These are phyloP conservation scores for Maccullochella peelii DNA, from an alignment of 2,113 vertebrate genomes.

Conservation along the genomic window DNA sequence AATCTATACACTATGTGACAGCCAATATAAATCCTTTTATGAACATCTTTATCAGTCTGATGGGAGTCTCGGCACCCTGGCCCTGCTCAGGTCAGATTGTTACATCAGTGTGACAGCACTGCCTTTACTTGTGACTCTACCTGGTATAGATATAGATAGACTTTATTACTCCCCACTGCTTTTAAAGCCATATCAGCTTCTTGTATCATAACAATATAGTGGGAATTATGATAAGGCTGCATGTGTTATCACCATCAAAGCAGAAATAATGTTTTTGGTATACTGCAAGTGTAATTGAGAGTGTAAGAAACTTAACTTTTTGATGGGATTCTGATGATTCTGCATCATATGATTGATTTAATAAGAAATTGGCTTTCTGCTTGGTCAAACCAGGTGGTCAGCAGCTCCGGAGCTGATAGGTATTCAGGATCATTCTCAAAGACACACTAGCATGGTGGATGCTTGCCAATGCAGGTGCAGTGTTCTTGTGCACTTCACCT, in stretches of 20 bases:
- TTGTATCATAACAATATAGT: constrained; percentile 26
- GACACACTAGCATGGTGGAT: background rate
- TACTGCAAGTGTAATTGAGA: background rate
- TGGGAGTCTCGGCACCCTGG: constrained; percentile 64
- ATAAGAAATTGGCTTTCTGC: background rate
- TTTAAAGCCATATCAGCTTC: constrained; percentile 25
- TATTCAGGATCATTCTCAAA: constrained; percentile 24
- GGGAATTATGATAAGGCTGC: constrained; percentile 24
- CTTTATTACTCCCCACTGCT: constrained; percentile 60
- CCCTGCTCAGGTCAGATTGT: constrained; percentile 76
- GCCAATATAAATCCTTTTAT: constrained; percentile 82
- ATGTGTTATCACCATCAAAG: constrained; percentile 25
- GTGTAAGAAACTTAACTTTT: constrained; percentile 14
- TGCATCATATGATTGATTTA: background rate
- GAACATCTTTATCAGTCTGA: constrained; percentile 78
- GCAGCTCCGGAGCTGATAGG: background rate
- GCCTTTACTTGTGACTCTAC: constrained; percentile 52
- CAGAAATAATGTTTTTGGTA: constrained; percentile 1
- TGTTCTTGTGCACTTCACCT: constrained; percentile 1
- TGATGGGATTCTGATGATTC: background rate
- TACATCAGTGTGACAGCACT: constrained; percentile 77
- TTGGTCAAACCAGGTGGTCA: constrained; percentile 5
- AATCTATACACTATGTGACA: constrained; percentile 76
- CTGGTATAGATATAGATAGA: constrained; percentile 49
- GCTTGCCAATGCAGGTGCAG: constrained; percentile 9